A percentile compares a stretch with the other conserved stretches of the same genome.
Conservation (phyloP, 2,888 invertebrate genomes). For the Malthinus flaveolus region DNA sequence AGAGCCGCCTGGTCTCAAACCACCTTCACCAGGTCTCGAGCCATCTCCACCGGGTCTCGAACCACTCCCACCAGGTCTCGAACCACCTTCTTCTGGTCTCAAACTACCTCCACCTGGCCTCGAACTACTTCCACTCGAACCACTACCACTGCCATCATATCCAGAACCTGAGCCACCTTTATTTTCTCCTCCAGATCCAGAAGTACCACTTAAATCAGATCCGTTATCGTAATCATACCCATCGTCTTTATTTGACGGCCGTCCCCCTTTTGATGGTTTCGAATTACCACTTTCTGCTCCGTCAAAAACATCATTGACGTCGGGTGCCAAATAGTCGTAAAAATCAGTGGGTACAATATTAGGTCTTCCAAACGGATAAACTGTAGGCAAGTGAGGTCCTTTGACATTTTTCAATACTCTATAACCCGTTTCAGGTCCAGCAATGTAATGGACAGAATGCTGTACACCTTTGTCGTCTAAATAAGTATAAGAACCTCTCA, state of each 20-base stretch:
- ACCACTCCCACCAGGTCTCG: conserved; percentile 18
- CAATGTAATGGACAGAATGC: conserved; percentile 76
- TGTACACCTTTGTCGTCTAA: conserved; percentile 78
- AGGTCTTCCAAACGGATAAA: conserved; percentile 59
- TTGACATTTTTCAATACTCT: conserved; percentile 72
- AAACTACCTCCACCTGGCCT: background rate
- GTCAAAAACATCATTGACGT: conserved; percentile 46
- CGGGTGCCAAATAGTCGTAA: conserved; percentile 41
- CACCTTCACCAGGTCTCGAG: conserved; percentile 20
- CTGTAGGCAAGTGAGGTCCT: conserved; percentile 66
- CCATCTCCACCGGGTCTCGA: conserved; percentile 19
- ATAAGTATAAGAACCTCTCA: conserved; percentile 77
- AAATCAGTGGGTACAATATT: conserved; percentile 56
- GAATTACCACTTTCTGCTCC: conserved; percentile 61
- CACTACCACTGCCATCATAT: conserved; percentile 4
- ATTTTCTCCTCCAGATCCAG: background rate
- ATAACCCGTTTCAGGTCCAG: conserved; percentile 78
- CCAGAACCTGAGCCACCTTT: conserved; percentile 9
- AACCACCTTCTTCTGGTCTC: conserved; percentile 7
- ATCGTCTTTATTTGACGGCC: conserved; percentile 3
- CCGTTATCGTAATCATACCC: conserved; percentile 16
- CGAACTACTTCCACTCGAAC: conserved; percentile 5
- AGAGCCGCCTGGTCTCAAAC: conserved; percentile 8
- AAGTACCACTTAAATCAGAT: conserved; percentile 2
- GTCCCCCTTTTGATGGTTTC: conserved; percentile 11